Evolutionary conservation across 2,113 vertebrate genomes (phyloP).

Genomic region (Eleginops maclovinus): DNA sequence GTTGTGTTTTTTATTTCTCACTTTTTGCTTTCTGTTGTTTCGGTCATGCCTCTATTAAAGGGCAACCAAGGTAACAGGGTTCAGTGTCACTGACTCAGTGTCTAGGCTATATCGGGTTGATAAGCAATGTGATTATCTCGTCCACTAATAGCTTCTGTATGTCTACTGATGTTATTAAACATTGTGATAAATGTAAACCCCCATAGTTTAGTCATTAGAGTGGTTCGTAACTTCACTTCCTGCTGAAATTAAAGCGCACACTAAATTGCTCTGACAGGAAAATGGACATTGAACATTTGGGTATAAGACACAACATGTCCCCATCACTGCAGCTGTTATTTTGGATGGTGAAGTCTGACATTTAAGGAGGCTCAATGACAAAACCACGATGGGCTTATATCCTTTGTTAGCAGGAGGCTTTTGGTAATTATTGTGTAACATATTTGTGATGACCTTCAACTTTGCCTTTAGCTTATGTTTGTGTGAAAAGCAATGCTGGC

Average conservation of each 20-base stretch:
- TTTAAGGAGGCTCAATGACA: slow-evolving; percentile 9
- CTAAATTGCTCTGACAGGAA: slow-evolving; percentile 29
- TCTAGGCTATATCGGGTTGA: slow-evolving; percentile 20
- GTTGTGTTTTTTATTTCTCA: not conserved
- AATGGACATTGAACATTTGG: slow-evolving; percentile 22
- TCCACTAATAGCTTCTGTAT: slow-evolving; percentile 41
- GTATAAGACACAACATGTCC: slow-evolving; percentile 1
- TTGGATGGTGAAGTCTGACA: slow-evolving; percentile 18
- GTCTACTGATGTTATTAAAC: slow-evolving; percentile 41
- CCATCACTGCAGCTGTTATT: slow-evolving; percentile 23
- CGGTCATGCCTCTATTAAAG: not conserved
- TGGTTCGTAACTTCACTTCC: slow-evolving; percentile 24
- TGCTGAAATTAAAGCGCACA: slow-evolving; percentile 26
- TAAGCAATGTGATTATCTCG: slow-evolving; percentile 49
- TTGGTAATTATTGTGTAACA: slow-evolving; percentile 18
- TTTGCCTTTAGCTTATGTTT: slow-evolving; percentile 56
- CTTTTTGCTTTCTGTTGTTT: not conserved
- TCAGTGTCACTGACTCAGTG: slow-evolving; percentile 28
- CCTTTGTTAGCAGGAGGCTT: not conserved
- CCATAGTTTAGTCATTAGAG: slow-evolving; percentile 31
- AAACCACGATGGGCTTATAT: not conserved
- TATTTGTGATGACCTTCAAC: slow-evolving; percentile 21
- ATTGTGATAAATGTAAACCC: slow-evolving; percentile 46
- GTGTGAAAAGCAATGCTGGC: slow-evolving; percentile 32
- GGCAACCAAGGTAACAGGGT: slow-evolving; percentile 16